Evolutionary conservation across 2,113 vertebrate species (phyloP).

Genomic region (Ahaetulla prasina): DNA sequence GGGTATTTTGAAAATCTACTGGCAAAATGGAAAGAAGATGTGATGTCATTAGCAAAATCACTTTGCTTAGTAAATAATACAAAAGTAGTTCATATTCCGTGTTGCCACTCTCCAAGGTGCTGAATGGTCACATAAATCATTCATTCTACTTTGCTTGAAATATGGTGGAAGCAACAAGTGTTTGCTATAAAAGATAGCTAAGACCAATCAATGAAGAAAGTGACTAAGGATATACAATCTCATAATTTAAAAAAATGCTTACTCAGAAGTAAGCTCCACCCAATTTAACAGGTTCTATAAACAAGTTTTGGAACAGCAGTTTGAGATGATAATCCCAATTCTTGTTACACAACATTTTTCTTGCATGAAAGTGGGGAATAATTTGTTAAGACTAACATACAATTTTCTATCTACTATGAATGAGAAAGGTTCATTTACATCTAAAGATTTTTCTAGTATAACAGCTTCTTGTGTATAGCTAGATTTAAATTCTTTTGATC

Average conservation of each 20-base stretch:
- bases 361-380: neutral
- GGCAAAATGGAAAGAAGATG: neutral
- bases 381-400: neutral
- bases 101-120: constrained; percentile 34
- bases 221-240: neutral
- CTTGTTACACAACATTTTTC: neutral
- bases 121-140: constrained; percentile 23
- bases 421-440: neutral
- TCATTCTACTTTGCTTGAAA: neutral
- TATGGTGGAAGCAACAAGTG: constrained; percentile 30
- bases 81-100: neutral
- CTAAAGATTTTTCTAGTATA: neutral
- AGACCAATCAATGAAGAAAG: neutral
- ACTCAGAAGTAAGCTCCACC: neutral
- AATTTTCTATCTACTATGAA: neutral
- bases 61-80: neutral
- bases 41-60: neutral
- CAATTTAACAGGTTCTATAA: neutral
- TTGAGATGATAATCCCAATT: neutral
- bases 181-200: constrained; percentile 28
- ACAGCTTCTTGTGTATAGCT: neutral
- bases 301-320: neutral
- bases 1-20: neutral
- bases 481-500: neutral
- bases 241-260: neutral